Evolutionary conservation across 2,797 vertebrate species (phyloP).

Genomic region (Xenops minutus): DNA sequence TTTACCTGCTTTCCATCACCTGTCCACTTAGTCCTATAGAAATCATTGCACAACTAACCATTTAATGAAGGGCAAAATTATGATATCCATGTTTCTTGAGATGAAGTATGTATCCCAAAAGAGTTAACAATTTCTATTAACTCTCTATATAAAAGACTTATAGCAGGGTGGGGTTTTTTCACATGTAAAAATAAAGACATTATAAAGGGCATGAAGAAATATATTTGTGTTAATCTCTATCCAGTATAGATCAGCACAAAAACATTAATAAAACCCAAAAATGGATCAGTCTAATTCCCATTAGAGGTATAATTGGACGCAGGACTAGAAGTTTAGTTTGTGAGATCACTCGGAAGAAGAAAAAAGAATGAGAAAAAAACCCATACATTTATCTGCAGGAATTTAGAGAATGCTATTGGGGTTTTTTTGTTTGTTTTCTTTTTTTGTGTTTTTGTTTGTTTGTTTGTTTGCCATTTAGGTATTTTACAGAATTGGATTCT

Average conservation of each 20-base stretch:
- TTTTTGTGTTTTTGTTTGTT: neutral
- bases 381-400: neutral
- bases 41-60: neutral
- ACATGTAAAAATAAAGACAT: neutral
- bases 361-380: neutral
- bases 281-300: neutral
- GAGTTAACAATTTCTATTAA: neutral
- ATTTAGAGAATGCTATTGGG: neutral
- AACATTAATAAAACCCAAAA: neutral
- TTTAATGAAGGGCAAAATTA: neutral
- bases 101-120: neutral
- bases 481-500: neutral
- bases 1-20: neutral
- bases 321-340: neutral
- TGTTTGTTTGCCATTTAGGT: neutral
- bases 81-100: neutral
- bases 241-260: neutral
- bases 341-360: neutral
- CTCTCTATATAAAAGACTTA: neutral
- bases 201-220: neutral
- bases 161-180: neutral
- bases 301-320: neutral
- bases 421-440: neutral
- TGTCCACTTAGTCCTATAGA: neutral
- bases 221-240: neutral